These are phyloP conservation scores for Gari tellinella DNA, from an alignment of 2,888 invertebrate genomes.

Conservation along the genomic window DNA sequence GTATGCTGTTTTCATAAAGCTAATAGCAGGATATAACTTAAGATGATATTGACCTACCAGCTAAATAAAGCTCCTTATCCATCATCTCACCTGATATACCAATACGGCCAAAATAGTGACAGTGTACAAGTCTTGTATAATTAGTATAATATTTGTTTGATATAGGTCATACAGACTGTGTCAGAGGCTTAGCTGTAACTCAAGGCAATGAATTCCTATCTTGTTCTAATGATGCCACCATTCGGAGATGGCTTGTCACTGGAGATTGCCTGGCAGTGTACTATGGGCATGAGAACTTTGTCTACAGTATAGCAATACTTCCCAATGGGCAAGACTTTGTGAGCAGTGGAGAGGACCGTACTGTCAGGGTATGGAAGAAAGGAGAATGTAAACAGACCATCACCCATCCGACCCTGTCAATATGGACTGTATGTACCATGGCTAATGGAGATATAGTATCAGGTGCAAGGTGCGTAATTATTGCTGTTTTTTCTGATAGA, in stretches of 20 bases:
- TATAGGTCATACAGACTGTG: conserved; percentile 97
- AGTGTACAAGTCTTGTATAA: too few species aligned
- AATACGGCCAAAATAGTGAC: too few species aligned
- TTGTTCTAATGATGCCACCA: conserved; percentile 95
- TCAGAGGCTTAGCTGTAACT: conserved; percentile 91
- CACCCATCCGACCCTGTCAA: conserved; percentile 92
- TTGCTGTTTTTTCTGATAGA: too few species aligned
- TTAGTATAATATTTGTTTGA: too few species aligned
- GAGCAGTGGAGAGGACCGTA: conserved; percentile 95
- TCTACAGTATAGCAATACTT: conserved; percentile 88
- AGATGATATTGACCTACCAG: too few species aligned
- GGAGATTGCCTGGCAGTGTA: conserved; percentile 89
- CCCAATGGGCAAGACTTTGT: conserved; percentile 88
- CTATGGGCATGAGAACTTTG: conserved; percentile 94
- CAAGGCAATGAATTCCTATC: conserved; percentile 90
- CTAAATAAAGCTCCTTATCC: too few species aligned
- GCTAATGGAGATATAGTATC: conserved; percentile 95
- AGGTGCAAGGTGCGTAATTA: conserved; percentile 87
- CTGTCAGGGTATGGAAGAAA: conserved; percentile 91
- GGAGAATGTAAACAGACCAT: conserved; percentile 87
- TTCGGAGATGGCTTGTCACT: conserved; percentile 92
- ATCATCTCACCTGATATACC: too few species aligned
- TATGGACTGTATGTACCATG: conserved; percentile 94
- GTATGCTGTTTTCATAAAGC: too few species aligned
- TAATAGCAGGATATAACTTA: too few species aligned